A percentile compares a stretch with the other conserved stretches of the same genome.
Evolutionary conservation across 1,140 invertebrate species (phyloP).

Genomic region (Antheraea mylitta): DNA sequence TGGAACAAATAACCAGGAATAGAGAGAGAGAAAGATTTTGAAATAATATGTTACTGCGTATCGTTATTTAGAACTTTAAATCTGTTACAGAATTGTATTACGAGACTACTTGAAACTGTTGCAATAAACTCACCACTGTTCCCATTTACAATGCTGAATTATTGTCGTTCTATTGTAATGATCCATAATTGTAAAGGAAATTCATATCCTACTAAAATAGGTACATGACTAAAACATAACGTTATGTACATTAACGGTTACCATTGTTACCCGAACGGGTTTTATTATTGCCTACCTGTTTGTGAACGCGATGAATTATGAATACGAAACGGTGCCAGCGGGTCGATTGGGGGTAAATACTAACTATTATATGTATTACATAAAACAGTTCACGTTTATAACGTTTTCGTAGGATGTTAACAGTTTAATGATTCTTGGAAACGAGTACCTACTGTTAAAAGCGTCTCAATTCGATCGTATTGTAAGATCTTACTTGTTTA

Average conservation of each 20-base stretch:
- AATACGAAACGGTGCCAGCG: background rate
- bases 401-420: too few species aligned
- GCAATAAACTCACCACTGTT: background rate
- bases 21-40: too few species aligned
- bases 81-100: too few species aligned
- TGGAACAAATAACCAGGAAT: too few species aligned
- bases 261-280: slow-evolving; percentile 4
- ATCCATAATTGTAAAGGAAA: slow-evolving; percentile 30
- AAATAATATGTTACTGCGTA: too few species aligned
- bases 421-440: too few species aligned
- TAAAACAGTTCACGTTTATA: background rate
- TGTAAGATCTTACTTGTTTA: too few species aligned
- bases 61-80: too few species aligned
- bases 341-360: background rate
- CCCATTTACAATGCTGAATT: slow-evolving; percentile 25
- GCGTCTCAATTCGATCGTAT: too few species aligned
- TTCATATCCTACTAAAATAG: slow-evolving; percentile 20
- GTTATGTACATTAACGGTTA: background rate
- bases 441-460: too few species aligned
- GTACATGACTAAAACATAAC: background rate
- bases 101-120: background rate
- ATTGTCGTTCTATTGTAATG: slow-evolving; percentile 30
- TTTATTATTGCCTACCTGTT: slow-evolving; percentile 7
- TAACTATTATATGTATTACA: background rate
- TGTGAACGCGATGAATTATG: background rate